These are phyloP conservation scores for Strigops habroptila DNA, from an alignment of 2,113 vertebrate species.

Conservation along the genomic window DNA sequence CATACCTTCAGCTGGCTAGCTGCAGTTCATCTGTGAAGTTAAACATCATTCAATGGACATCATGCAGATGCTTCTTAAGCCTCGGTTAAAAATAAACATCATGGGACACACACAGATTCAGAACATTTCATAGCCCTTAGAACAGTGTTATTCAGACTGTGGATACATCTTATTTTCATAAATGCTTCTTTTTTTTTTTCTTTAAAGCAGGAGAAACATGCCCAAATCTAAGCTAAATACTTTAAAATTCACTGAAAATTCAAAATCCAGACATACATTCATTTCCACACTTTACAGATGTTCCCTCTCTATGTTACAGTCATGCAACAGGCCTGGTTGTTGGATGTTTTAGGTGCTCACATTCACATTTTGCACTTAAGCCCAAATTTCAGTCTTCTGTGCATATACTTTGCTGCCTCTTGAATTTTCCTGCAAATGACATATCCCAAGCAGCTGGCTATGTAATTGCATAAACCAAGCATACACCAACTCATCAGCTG, in stretches of 20 bases:
- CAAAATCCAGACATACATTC: slow-evolving; percentile 15
- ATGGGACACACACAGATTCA: neutral
- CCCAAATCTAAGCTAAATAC: neutral
- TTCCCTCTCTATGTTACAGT: neutral
- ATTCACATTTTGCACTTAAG: slow-evolving; percentile 31
- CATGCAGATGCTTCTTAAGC: neutral
- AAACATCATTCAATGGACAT: neutral
- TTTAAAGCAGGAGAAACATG: neutral
- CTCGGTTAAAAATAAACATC: neutral
- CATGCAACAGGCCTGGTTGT: neutral
- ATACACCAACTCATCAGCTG: slow-evolving; percentile 61
- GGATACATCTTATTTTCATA: neutral
- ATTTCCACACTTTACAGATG: slow-evolving; percentile 31
- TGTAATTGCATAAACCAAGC: slow-evolving; percentile 37
- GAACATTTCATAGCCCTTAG: neutral
- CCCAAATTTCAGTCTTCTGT: slow-evolving; percentile 40
- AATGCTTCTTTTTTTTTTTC: neutral
- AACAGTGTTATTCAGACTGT: neutral
- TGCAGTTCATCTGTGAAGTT: neutral
- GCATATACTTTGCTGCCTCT: slow-evolving; percentile 7
- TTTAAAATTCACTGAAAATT: neutral
- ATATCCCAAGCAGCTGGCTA: slow-evolving; percentile 55
- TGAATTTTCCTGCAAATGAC: slow-evolving; percentile 21
- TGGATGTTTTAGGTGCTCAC: neutral
- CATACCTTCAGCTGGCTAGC: neutral